Conservation (phyloP, 2,888 invertebrate species). For the Dicyrtomina minuta region DNA sequence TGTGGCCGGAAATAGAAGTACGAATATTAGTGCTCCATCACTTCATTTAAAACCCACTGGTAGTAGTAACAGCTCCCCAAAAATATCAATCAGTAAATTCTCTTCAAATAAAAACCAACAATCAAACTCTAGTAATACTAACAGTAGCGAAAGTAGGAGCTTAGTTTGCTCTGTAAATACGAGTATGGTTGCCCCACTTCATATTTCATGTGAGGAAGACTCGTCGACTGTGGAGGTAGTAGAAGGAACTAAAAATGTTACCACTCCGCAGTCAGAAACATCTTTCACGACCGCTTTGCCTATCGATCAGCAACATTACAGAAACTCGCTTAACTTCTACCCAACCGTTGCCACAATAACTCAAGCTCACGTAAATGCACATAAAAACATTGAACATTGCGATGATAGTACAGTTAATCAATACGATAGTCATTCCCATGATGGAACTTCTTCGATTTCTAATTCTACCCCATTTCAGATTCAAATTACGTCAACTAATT, state of each 20-base stretch:
- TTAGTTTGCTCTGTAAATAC: background rate
- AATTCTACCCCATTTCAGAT: constrained; percentile 7
- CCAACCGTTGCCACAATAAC: constrained; percentile 5
- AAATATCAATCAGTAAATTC: constrained; percentile 1
- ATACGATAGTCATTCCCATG: constrained; percentile 9
- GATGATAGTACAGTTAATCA: background rate
- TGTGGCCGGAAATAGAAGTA: background rate
- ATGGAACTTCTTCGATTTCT: background rate
- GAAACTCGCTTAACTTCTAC: background rate
- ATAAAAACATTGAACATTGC: background rate
- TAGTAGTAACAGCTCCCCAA: constrained; percentile 6
- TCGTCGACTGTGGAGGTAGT: background rate
- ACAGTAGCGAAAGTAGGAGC: background rate
- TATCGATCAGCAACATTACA: too few relatives aligned
- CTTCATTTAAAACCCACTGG: constrained; percentile 10
- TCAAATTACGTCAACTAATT: background rate
- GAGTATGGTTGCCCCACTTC: background rate
- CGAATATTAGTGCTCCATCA: background rate
- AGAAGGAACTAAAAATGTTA: constrained; percentile 22
- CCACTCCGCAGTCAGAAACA: constrained; percentile 49
- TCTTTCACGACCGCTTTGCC: constrained; percentile 41
- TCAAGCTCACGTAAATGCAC: constrained; percentile 2
- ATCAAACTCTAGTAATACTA: constrained; percentile 1
- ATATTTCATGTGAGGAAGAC: background rate
- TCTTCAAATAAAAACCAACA: constrained; percentile 2